Conservation (phyloP, 2,113 vertebrate species). For the Lamprotornis superbus region DNA sequence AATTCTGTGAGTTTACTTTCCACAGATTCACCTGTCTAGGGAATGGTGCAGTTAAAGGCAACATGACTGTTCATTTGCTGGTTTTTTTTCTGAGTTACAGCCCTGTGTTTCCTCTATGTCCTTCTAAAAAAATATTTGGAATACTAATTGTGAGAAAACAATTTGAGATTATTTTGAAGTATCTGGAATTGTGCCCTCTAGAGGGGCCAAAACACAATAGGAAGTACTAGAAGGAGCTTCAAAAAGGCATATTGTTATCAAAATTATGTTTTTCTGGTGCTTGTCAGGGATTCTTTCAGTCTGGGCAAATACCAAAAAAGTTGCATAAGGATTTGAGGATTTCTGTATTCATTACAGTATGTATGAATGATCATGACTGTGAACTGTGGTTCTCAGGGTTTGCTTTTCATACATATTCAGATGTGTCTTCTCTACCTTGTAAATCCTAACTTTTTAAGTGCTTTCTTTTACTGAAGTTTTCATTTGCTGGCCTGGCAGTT, state of each 20-base stretch:
- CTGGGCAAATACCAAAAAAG: not conserved
- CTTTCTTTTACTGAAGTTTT: not conserved
- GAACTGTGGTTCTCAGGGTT: not conserved
- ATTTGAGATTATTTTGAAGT: not conserved
- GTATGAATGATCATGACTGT: not conserved
- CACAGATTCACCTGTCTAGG: not conserved
- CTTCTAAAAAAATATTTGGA: not conserved
- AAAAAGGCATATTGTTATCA: not conserved
- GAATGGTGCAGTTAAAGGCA: not conserved
- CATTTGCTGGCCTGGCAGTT: not conserved
- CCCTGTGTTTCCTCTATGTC: not conserved
- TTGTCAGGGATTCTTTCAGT: not conserved
- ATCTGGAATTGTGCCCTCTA: not conserved
- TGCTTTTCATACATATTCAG: fast-evolving
- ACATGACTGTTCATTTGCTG: not conserved
- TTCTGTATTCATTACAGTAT: not conserved
- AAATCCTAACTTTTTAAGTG: not conserved
- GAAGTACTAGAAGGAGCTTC: not conserved
- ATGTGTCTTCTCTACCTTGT: not conserved
- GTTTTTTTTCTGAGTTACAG: fast-evolving
- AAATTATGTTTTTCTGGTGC: not conserved
- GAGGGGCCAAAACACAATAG: not conserved
- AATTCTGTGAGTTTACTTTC: not conserved
- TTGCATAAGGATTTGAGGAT: not conserved
- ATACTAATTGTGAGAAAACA: not conserved